A percentile compares a stretch with the other conserved stretches of the same genome.
phyloP scores from a whole-genome alignment of 2,888 invertebrate species.

The Agrypnus murinus region DNA sequence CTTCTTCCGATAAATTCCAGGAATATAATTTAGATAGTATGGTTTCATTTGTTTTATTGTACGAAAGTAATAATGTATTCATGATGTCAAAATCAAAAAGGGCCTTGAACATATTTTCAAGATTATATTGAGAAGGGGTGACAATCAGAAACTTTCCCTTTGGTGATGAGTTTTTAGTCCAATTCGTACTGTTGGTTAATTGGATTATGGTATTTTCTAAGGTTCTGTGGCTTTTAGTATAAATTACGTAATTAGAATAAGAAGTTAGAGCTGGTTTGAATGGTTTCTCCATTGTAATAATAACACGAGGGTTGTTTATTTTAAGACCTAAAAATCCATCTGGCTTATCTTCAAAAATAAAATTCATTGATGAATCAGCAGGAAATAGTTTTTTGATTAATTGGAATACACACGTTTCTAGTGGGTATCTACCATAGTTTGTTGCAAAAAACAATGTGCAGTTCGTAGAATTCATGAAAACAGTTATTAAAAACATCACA shows the following conservation, averaged over 20 bases:
- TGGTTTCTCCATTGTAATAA: background rate
- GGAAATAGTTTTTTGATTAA: background rate
- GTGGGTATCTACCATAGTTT: too few species aligned
- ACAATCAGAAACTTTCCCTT: background rate
- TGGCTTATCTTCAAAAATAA: background rate
- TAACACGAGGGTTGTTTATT: background rate
- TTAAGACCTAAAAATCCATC: background rate
- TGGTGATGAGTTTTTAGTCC: background rate
- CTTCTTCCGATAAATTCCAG: background rate
- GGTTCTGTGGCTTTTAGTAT: background rate
- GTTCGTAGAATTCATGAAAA: too few species aligned
- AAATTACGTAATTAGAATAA: background rate
- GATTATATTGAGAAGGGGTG: background rate
- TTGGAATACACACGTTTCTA: background rate
- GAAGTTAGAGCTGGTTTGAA: background rate
- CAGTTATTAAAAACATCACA: too few species aligned
- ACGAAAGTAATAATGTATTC: background rate
- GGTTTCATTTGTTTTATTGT: background rate
- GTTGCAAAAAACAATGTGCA: too few species aligned
- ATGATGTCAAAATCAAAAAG: conserved; percentile 6
- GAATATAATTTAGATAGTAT: background rate
- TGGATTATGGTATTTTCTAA: background rate
- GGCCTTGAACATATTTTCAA: background rate
- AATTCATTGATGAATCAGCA: background rate
- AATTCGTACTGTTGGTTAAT: background rate